Percentiles rank a stretch among this genome's conserved stretches.
Conservation (phyloP, 2,888 invertebrate species). For the Hyles lineata region DNA sequence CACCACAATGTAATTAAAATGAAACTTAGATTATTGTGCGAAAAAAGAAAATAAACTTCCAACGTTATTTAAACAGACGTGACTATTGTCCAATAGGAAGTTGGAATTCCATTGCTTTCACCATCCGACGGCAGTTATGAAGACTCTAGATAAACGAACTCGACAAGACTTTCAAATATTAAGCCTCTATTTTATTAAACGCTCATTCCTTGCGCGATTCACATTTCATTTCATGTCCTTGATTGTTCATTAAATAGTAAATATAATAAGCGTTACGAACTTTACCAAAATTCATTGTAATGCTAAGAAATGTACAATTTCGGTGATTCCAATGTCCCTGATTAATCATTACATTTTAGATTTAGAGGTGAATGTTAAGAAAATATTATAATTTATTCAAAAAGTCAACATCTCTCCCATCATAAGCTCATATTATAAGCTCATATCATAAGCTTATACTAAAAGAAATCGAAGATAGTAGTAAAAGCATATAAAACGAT, state of each 20-base stretch:
- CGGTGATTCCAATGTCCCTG: too few relatives aligned
- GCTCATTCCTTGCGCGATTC: too few relatives aligned
- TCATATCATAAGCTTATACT: too few relatives aligned
- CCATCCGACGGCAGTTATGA: constrained; percentile 58
- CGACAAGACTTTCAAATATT: constrained; percentile 37
- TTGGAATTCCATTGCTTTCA: constrained; percentile 62
- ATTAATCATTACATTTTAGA: too few relatives aligned
- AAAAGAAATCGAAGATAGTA: too few relatives aligned
- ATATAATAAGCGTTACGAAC: background rate
- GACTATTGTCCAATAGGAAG: constrained; percentile 61
- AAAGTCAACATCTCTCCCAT: too few relatives aligned
- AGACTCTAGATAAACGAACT: constrained; percentile 59
- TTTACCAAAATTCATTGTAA: background rate
- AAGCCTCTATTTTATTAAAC: background rate
- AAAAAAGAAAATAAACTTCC: constrained; percentile 49
- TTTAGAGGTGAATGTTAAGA: too few relatives aligned
- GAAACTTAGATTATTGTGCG: constrained; percentile 34
- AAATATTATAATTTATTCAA: too few relatives aligned
- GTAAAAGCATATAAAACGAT: background rate
- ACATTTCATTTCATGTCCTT: too few relatives aligned
- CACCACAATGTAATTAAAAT: background rate
- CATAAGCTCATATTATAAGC: too few relatives aligned
- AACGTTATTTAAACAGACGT: constrained; percentile 55
- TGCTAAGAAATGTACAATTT: too few relatives aligned
- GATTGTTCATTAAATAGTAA: too few relatives aligned